Evolutionary conservation across 2,888 invertebrate species (phyloP), one percentile per base, ranked within the genome.

Genomic region (Actias luna): DNA sequence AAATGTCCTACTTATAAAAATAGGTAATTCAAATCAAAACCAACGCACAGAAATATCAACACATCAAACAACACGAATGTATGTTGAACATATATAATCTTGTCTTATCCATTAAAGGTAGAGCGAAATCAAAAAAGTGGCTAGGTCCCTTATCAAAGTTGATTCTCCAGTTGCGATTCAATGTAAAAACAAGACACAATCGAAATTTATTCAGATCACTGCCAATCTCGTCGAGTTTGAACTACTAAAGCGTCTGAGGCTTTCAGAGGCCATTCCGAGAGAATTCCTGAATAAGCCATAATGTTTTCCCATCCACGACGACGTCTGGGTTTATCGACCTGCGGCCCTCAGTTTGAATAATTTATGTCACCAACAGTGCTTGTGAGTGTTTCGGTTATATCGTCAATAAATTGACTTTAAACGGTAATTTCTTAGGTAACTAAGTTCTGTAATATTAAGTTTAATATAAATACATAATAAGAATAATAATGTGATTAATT

Each of bases 251-350:
- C 65, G 58, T 60, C 57, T 63, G 57, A 74, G 63, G 68, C 66
- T 80, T 79, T 79, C 74, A 77, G 72, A 61, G 55, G 59, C 72
- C 77, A 80, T 80, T 78, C 77, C 72, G 67, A 79, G 77, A 68
- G 68, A 69, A 74, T 74, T 74, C 74, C 77, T 81, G 80, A 79
- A 80, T 79, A 78, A 76, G 64, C 73, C 65, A 78, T 78, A 79
- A 79, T 78, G 78, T 79, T 83, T 80, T 75, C 69, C 70, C 71
- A 77, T 82, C 76, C 77, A 77, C 73, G 73, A 69, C 46, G 22
- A 50, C 71, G 78, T 75, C 76, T 75, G 69, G 76, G 82, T 83
- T 78, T 86, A 87, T 87, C 84, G 86, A 86, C 80, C 84, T 72
- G 70, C 64, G 69, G 65, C 66, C n/a, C 68, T 69, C 67, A 69